Evolutionary conservation across 2,113 vertebrate genomes (phyloP), one percentile per base, ranked within the genome.

Genomic region (Gambusia affinis): DNA sequence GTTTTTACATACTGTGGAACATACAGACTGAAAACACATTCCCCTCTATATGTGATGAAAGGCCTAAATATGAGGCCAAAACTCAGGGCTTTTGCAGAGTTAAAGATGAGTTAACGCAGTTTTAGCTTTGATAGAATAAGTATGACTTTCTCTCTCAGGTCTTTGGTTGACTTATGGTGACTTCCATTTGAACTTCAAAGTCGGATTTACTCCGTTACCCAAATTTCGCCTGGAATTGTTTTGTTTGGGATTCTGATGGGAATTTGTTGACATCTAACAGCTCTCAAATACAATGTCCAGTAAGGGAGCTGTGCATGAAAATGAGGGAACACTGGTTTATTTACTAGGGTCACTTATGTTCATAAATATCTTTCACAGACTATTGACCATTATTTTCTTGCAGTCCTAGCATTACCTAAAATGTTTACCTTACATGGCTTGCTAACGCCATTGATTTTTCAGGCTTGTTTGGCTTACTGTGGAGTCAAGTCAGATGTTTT

Each of bases 11-110:
- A 80, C 33, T 60, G 67, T 29, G 62, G 61, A 72, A 64, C 29
- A 73, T 22, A 72, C 39, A 74, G 33, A 76, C 54, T 22, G 14
- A 69, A 76, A 65, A 87, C 66, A 84, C 76, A 78, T 89, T 87
- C 88, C 88, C 87, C 84, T 76, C 83, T 74, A 82, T 82, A 91
- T 93, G 87, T 91, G 90, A 91, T 14, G 69, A 62, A 31, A 33
- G 89, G 89, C 84, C 88, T 80, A 63, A 68, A 30, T 22, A 3
- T 12, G 70, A 79, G 91, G 90, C 82, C 85, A 60, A 62, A 89
- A 85, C 92, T 93, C 92, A 93, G 91, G 92, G 88, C 92, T 91
- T 86, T 80, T 78, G 87, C 87, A 90, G 89, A 80, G 84, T 87
- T 84, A 87, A 77, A 81, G 82, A 85, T 30, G 4, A 72, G 83